Conservation (phyloP, 2,113 vertebrate species). For the Sander vitreus region DNA sequence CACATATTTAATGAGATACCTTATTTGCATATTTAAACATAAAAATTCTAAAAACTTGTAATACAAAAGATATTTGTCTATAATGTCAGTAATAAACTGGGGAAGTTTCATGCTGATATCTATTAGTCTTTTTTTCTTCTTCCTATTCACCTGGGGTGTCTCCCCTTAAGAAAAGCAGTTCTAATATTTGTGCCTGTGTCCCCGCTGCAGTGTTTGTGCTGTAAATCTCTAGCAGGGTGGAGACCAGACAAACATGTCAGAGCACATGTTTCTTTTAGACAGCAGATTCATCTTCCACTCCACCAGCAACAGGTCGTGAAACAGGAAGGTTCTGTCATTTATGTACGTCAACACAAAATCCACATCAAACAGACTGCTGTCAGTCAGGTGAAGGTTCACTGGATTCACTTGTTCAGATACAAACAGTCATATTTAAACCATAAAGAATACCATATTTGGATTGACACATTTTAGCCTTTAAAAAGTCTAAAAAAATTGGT, state of each 20-base stretch:
- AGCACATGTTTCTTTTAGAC: not conserved
- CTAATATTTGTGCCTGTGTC: not conserved
- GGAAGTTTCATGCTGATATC: too few species aligned
- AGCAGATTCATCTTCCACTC: not conserved
- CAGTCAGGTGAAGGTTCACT: not conserved
- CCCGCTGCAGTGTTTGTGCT: not conserved
- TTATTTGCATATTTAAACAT: too few species aligned
- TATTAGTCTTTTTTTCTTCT: too few species aligned
- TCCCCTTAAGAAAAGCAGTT: not conserved
- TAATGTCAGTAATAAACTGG: too few species aligned
- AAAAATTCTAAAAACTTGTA: too few species aligned
- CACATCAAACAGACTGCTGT: conserved; percentile 18
- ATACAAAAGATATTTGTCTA: too few species aligned
- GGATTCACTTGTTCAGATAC: not conserved
- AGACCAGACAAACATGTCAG: conserved; percentile 1
- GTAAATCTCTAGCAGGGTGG: not conserved
- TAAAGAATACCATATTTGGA: not conserved
- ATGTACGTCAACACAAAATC: conserved; percentile 42
- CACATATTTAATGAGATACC: too few species aligned
- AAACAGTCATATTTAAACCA: not conserved
- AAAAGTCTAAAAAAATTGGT: not conserved
- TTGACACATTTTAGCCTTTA: not conserved
- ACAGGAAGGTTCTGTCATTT: conserved; percentile 38
- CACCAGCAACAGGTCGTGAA: conserved; percentile 25
- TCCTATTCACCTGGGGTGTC: too few species aligned